Percentiles rank a stretch among this genome's conserved stretches.
These are phyloP conservation scores for Xenops minutus DNA, from an alignment of 2,797 vertebrate genomes.

Conservation along the genomic window DNA sequence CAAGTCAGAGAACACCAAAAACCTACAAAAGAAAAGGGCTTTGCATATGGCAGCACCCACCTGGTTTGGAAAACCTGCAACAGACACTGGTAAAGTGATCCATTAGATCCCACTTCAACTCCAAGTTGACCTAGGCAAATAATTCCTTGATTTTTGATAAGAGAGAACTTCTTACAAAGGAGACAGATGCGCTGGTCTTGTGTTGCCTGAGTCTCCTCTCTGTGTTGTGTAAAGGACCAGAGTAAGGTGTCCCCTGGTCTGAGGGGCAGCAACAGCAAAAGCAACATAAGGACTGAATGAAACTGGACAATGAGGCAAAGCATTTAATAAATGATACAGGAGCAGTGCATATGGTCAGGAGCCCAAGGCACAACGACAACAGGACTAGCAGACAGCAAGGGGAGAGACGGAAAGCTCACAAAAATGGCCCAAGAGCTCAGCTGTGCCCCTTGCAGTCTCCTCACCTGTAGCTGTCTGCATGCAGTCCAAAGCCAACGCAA, in stretches of 20 bases:
- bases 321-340: neutral
- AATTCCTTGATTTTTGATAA: neutral
- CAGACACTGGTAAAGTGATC: neutral
- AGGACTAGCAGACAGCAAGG: neutral
- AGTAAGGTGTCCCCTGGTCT: neutral
- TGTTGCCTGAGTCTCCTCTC: neutral
- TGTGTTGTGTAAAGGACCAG: neutral
- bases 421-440: neutral
- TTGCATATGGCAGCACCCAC: neutral
- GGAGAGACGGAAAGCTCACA: neutral
- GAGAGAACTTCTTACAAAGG: neutral
- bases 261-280: neutral
- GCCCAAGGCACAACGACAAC: neutral
- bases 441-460: neutral
- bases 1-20: slow-evolving; percentile 87
- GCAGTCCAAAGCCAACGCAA: slow-evolving; percentile 87
- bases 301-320: neutral
- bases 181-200: neutral
- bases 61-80: neutral
- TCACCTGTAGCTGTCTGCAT: slow-evolving; percentile 87
- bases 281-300: neutral
- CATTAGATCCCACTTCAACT: neutral
- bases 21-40: slow-evolving; percentile 75
- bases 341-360: neutral
- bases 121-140: neutral